Percentiles rank a stretch among this genome's conserved stretches.
Evolutionary conservation across 2,113 vertebrate genomes (phyloP).

Genomic region (Pica pica): DNA sequence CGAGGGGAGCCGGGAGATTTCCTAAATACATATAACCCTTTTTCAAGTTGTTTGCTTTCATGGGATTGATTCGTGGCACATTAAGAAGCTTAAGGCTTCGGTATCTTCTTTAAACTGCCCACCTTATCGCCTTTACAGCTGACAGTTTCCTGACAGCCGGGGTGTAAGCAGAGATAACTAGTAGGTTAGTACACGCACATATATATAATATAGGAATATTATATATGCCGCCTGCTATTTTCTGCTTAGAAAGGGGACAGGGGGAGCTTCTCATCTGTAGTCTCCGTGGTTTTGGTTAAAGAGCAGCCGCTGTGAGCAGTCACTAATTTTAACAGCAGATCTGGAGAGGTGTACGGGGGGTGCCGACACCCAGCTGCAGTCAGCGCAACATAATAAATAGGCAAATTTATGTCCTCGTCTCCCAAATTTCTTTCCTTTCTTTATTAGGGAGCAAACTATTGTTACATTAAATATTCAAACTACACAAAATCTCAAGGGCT

Average conservation of each 20-base stretch:
- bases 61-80: conserved; percentile 72
- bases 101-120: conserved; percentile 73
- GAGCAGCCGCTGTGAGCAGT: background rate
- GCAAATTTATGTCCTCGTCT: conserved; percentile 29
- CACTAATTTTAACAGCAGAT: background rate
- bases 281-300: background rate
- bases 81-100: conserved; percentile 72
- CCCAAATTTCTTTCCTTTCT: conserved; percentile 56
- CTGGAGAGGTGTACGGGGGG: background rate
- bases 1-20: conserved; percentile 26
- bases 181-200: conserved; percentile 63
- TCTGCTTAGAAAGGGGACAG: background rate
- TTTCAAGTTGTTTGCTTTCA: conserved; percentile 74
- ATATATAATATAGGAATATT: conserved; percentile 30
- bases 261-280: background rate
- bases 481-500: conserved; percentile 59
- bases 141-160: conserved; percentile 62
- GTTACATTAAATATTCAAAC: conserved; percentile 69
- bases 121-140: conserved; percentile 67
- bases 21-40: conserved; percentile 56
- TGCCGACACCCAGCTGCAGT: conserved; percentile 8
- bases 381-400: background rate
- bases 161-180: conserved; percentile 68
- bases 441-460: conserved; percentile 62
- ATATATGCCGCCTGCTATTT: background rate